Evolutionary conservation across 2,888 invertebrate species (phyloP).

Genomic region (Acrobasis consociella): DNA sequence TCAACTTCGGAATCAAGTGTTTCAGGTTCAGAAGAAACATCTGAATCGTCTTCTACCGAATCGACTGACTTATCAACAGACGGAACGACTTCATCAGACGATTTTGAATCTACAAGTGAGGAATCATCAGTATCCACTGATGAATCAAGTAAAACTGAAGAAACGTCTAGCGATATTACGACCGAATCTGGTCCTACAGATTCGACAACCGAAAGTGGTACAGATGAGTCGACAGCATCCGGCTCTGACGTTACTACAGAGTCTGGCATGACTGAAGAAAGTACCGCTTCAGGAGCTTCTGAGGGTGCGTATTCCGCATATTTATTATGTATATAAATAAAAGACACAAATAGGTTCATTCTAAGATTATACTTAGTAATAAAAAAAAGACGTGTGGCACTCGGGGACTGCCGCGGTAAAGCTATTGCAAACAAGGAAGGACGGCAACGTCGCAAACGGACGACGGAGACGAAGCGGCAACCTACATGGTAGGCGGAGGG

Average conservation of each 20-base stretch:
- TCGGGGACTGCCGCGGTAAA: too few species aligned
- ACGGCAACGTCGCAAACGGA: too few species aligned
- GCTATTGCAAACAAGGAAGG: too few species aligned
- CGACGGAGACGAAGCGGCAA: too few species aligned
- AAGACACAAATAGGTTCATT: background rate
- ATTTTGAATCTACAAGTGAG: conserved; percentile 31
- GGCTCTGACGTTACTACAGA: conserved; percentile 19
- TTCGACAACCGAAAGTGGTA: conserved; percentile 27
- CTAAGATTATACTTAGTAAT: too few species aligned
- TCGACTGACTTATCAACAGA: conserved; percentile 28
- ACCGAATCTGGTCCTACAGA: conserved; percentile 23
- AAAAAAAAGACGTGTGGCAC: too few species aligned
- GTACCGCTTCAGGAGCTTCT: conserved; percentile 14
- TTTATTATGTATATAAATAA: background rate
- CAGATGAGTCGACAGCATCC: conserved; percentile 25
- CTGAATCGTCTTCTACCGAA: conserved; percentile 25
- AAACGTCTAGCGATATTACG: conserved; percentile 22
- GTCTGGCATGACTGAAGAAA: conserved; percentile 18
- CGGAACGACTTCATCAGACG: conserved; percentile 30
- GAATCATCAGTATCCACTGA: conserved; percentile 21
- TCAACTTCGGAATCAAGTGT: conserved; percentile 28
- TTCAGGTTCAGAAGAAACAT: conserved; percentile 27
- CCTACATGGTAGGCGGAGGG: too few species aligned
- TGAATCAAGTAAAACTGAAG: conserved; percentile 24
- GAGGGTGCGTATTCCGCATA: conserved; percentile 9